phyloP scores from a whole-genome alignment of 2,113 vertebrate genomes.

The Colossoma macropomum region DNA sequence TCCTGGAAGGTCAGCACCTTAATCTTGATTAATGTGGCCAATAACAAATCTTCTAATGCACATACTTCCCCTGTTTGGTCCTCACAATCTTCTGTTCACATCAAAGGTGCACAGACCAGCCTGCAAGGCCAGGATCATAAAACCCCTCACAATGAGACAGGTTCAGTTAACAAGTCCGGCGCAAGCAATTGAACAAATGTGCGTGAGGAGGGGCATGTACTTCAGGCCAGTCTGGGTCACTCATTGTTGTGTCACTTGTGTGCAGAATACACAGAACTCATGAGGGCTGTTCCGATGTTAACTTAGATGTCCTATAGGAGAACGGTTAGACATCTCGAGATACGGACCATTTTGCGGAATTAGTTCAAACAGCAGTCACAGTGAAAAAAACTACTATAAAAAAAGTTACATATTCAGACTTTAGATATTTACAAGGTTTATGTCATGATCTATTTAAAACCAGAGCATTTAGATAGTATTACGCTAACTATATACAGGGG shows the following conservation, averaged over 20 bases:
- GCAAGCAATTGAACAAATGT: slow-evolving; percentile 19
- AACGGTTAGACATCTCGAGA: neutral
- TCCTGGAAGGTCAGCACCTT: slow-evolving; percentile 9
- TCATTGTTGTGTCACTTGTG: slow-evolving; percentile 1
- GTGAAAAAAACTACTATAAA: no score
- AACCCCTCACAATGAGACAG: slow-evolving; percentile 13
- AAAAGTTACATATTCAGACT: no score
- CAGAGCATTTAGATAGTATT: no score
- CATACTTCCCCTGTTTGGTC: slow-evolving; percentile 49
- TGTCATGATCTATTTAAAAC: no score
- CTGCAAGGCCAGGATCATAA: slow-evolving; percentile 50
- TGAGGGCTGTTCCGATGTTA: slow-evolving; percentile 2
- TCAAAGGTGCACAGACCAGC: slow-evolving; percentile 46
- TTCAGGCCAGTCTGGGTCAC: neutral
- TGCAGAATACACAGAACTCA: slow-evolving; percentile 10
- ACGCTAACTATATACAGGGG: no score
- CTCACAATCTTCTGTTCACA: slow-evolving; percentile 16
- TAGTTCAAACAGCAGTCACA: no score
- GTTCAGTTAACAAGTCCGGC: slow-evolving; percentile 16
- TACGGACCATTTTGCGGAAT: neutral
- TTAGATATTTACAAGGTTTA: no score
- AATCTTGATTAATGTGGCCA: slow-evolving; percentile 34
- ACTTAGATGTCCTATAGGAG: slow-evolving; percentile 2
- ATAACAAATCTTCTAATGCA: neutral
- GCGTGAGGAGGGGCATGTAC: neutral